A percentile compares a stretch with the other conserved stretches of the same genome.
Conservation (phyloP, 2,888 invertebrate genomes). For the Phorcus lineatus region DNA sequence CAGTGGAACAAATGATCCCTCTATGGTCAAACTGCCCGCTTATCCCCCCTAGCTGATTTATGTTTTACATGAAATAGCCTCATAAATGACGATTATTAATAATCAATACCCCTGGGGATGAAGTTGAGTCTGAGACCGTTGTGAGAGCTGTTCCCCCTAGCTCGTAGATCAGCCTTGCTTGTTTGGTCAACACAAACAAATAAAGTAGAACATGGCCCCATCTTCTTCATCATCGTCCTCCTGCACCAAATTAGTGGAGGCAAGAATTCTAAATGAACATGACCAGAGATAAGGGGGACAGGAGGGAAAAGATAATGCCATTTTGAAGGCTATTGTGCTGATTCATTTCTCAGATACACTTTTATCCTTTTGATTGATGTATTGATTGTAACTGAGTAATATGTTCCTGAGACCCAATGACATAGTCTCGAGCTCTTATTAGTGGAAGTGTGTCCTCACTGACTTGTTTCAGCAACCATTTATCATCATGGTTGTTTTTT, state of each 20-base stretch:
- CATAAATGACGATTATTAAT: neutral
- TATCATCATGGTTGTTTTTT: too few relatives aligned
- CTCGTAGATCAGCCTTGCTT: neutral
- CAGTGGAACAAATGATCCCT: too few relatives aligned
- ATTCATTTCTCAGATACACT: neutral
- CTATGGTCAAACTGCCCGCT: too few relatives aligned
- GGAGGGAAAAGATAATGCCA: neutral
- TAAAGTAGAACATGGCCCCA: neutral
- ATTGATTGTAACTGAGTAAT: neutral
- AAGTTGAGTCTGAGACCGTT: neutral
- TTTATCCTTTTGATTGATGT: neutral
- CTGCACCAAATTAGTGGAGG: neutral
- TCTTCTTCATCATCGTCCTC: neutral
- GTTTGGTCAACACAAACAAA: conserved; percentile 1
- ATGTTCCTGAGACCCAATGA: too few relatives aligned
- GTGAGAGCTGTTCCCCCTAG: neutral
- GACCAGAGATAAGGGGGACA: neutral
- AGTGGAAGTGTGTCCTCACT: too few relatives aligned
- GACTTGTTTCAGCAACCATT: too few relatives aligned
- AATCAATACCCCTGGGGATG: neutral
- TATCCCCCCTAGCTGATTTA: neutral
- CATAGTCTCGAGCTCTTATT: too few relatives aligned
- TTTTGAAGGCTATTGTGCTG: neutral
- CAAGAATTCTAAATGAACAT: neutral
- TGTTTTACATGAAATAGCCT: conserved; percentile 5